Percentiles rank a stretch among this genome's conserved stretches.
These are phyloP conservation scores for Acrocephalus arundinaceus DNA, from an alignment of 2,113 vertebrate genomes.

Conservation along the genomic window DNA sequence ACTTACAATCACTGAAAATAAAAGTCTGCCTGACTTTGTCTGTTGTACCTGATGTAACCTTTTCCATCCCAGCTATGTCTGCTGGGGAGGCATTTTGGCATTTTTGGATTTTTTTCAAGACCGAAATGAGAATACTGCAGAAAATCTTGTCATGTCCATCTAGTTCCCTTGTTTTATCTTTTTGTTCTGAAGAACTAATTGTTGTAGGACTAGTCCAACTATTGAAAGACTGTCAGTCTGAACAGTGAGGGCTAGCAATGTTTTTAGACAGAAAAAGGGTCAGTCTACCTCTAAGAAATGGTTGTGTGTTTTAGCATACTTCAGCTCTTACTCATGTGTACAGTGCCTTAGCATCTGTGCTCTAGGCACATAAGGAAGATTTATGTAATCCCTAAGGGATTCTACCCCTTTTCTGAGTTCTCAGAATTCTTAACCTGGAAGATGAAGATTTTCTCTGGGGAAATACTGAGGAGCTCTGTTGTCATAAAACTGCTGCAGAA, in stretches of 20 bases:
- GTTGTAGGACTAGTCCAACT: background rate
- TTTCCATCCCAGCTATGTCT: background rate
- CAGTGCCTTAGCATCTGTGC: constrained; percentile 7
- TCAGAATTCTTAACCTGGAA: background rate
- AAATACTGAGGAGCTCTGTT: background rate
- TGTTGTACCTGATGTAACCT: background rate
- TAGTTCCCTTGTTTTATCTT: background rate
- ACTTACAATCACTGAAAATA: background rate
- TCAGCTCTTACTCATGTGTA: background rate
- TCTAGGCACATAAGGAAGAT: background rate
- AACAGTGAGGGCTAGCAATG: background rate
- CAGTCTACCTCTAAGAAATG: constrained; percentile 1
- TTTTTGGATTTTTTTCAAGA: background rate
- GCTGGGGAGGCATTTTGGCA: background rate
- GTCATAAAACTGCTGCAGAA: background rate
- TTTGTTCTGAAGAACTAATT: background rate
- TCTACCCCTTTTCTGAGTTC: background rate
- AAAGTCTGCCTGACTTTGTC: background rate
- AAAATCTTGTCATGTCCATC: background rate
- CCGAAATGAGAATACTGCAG: background rate
- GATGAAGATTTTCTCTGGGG: background rate
- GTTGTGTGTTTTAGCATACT: background rate
- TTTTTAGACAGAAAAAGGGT: background rate
- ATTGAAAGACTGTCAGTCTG: background rate
- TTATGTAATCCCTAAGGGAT: constrained; percentile 28